Evolutionary conservation across 2,113 vertebrate genomes (phyloP).

Genomic region (Callocephalon fimbriatum): DNA sequence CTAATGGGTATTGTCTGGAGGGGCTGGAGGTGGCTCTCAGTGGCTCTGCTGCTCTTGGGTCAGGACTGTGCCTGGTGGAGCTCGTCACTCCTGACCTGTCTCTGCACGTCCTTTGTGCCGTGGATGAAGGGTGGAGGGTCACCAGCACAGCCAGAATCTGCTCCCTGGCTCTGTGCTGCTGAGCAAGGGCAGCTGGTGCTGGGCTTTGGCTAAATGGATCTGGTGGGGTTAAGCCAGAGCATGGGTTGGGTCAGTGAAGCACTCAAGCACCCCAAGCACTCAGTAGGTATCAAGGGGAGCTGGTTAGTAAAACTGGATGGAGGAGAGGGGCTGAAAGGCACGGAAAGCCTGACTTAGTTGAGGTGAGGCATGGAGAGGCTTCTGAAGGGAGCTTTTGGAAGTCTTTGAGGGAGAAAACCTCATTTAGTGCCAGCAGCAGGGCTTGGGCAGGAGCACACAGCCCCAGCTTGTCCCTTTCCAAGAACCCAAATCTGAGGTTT

Average conservation of each 20-base stretch:
- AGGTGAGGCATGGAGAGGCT: not conserved
- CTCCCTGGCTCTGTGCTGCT: not conserved
- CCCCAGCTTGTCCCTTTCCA: fast-evolving
- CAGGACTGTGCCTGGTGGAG: fast-evolving
- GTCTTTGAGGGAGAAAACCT: not conserved
- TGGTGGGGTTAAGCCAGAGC: not conserved
- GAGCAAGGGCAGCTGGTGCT: not conserved
- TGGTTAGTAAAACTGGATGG: not conserved
- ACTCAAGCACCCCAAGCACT: fast-evolving
- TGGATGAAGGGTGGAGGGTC: not conserved
- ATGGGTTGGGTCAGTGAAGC: not conserved
- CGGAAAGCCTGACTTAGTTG: not conserved
- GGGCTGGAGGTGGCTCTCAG: not conserved
- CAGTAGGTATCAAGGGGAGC: not conserved
- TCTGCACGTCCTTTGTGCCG: fast-evolving
- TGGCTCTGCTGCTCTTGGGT: not conserved
- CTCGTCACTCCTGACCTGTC: fast-evolving
- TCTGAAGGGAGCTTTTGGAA: not conserved
- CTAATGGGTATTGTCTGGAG: not conserved
- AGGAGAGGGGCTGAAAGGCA: not conserved
- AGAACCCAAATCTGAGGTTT: not conserved
- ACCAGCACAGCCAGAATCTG: fast-evolving
- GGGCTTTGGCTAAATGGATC: fast-evolving
- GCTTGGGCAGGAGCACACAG: fast-evolving
- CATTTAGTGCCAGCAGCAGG: not conserved